Base-by-base conservation (phyloP, 1,140 invertebrate genomes). In the Homalodisca vitripennis region DNA sequence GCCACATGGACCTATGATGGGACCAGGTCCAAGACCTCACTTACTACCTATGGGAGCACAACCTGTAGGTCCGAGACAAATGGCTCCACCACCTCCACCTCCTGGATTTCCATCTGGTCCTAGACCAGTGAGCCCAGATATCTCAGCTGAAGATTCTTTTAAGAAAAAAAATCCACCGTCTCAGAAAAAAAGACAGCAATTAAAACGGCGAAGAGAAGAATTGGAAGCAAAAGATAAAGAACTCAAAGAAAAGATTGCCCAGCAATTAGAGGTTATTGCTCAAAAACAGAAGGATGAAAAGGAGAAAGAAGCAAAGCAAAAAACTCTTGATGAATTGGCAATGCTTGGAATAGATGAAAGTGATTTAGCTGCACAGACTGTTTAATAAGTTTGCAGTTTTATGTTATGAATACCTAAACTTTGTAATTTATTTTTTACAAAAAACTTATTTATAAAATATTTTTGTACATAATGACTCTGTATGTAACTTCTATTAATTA, bases 311-410 rank as follows among this genome's bases (percentile, higher is more conserved):
- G 29, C 67, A 24, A 71, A 69, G 62, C 80, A 84, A 73, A 83
- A 83, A 62, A 84, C 87, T 55, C 74, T 86, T 68, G 87, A 89
- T 48, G 87, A 89, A 71, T 76, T 89, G 65, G 88, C 87, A 1
- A 83, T 89, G 84, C 78, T 89, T 31, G 88, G 88, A 1, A 88
- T 89, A 32, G 87, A 88, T 74, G 87, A 85, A 1, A 84, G 85
- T 60, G 88, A 89, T 77, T 84, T 88, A 74, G 87, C 86, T 12
- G 86, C 87, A 66, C 83, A 85, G 77, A n/a, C n/a, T n/a, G n/a
- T n/a, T n/a, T n/a, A n/a, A n/a, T n/a, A n/a, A n/a, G n/a, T n/a
- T n/a, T n/a, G n/a, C n/a, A n/a, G n/a, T n/a, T n/a, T n/a, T n/a
- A n/a, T n/a, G n/a, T n/a, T n/a, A n/a, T n/a, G n/a, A n/a, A n/a